Evolutionary conservation across 2,888 invertebrate genomes (phyloP).

Genomic region (Drosophila tanythrix): DNA sequence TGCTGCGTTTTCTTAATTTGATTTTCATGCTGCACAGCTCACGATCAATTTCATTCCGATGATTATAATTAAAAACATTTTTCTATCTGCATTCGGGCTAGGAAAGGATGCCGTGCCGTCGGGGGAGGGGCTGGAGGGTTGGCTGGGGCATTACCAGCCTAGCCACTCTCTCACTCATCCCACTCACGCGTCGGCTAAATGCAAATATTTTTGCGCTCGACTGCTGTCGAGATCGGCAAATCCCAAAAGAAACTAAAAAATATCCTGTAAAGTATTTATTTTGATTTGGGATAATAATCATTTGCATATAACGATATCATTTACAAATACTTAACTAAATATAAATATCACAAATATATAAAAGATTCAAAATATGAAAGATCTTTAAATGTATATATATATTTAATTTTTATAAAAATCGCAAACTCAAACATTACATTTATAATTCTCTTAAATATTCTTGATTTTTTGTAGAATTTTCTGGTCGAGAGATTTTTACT

Average conservation of each 20-base stretch:
- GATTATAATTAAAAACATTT: slow-evolving; percentile 75
- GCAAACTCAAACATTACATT: neutral
- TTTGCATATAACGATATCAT: neutral
- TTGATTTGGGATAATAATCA: neutral
- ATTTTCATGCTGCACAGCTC: slow-evolving; percentile 70
- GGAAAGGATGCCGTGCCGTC: neutral
- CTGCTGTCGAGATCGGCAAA: slow-evolving; percentile 47
- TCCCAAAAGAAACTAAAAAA: neutral
- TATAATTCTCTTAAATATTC: too few relatives aligned
- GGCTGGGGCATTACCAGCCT: slow-evolving; percentile 27
- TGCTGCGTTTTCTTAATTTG: slow-evolving; percentile 67
- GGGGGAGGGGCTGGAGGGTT: neutral
- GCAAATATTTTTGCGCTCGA: slow-evolving; percentile 58
- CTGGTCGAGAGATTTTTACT: neutral
- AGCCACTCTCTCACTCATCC: slow-evolving; percentile 22
- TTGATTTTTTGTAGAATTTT: neutral
- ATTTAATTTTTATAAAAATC: neutral
- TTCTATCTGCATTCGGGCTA: slow-evolving; percentile 23
- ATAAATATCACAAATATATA: neutral
- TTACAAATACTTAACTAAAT: neutral
- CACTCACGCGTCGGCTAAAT: slow-evolving; percentile 56
- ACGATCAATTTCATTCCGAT: slow-evolving; percentile 76
- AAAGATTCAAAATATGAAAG: neutral
- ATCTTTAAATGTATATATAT: neutral
- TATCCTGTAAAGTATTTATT: slow-evolving; percentile 22